These are phyloP conservation scores for Pungitius pungitius DNA, from an alignment of 2,113 vertebrate species.

Conservation along the genomic window DNA sequence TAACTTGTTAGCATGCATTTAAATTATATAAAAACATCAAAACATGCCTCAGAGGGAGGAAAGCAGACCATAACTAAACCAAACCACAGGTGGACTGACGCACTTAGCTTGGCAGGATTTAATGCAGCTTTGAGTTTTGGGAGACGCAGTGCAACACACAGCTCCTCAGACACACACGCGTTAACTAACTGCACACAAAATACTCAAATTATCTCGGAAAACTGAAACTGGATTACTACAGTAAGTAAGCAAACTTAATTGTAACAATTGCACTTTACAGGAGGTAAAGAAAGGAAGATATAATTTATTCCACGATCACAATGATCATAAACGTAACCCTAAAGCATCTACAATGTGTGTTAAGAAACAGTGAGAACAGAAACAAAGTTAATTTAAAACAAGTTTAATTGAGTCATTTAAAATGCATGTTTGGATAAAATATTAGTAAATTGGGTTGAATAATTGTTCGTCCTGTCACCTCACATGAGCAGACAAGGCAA, in stretches of 20 bases:
- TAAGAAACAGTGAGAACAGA: conserved; percentile 7
- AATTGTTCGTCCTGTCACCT: conserved; percentile 57
- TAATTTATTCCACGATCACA: too few species aligned
- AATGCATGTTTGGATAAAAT: conserved; percentile 25
- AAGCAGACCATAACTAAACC: background rate
- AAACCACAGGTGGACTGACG: conserved; percentile 4
- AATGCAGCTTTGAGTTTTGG: background rate
- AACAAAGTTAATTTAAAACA: conserved; percentile 20
- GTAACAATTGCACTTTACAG: too few species aligned
- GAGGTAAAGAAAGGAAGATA: too few species aligned
- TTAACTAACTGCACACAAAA: background rate
- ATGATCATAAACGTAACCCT: background rate
- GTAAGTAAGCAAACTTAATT: background rate
- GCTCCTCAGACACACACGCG: background rate
- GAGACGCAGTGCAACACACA: background rate
- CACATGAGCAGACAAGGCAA: conserved; percentile 85
- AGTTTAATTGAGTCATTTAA: conserved; percentile 50
- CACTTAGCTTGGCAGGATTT: background rate
- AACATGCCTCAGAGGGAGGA: conserved; percentile 2
- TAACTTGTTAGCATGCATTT: background rate
- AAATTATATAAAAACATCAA: conserved; percentile 21
- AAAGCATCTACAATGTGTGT: background rate
- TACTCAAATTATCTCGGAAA: background rate
- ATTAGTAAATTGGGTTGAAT: background rate
- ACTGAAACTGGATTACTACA: background rate